Evolutionary conservation across 1,140 invertebrate genomes (phyloP), one percentile per base, ranked within the genome.

Genomic region (Meloidogyne exigua): DNA sequence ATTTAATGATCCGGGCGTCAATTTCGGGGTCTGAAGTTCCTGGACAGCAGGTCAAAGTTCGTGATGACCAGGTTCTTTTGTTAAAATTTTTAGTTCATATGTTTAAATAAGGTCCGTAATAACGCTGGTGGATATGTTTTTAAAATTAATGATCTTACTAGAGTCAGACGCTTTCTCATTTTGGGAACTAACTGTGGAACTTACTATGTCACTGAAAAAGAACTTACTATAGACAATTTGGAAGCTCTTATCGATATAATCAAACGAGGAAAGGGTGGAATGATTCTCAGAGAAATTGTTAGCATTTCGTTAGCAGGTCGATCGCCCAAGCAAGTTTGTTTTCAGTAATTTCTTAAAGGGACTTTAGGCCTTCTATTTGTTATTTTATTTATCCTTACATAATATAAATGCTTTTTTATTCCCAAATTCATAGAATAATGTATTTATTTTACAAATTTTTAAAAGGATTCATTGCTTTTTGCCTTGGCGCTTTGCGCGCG

Each of bases 401-500:
- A n/a, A n/a, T n/a, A n/a, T n/a, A n/a, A n/a, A n/a, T n/a, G n/a
- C n/a, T n/a, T n/a, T n/a, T n/a, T n/a, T n/a, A n/a, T n/a, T n/a
- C n/a, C n/a, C n/a, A n/a, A n/a, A n/a, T n/a, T n/a, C n/a, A n/a
- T n/a, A n/a, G n/a, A n/a, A n/a, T n/a, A n/a, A 0, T 26, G 23
- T 66, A 2, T 23, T 65, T 11, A 42, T 71, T n/a, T 71, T 71
- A 0, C 44, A 49, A 28, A 88, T n/a, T n/a, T n/a, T 7, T 57
- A 4, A 9, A 7, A 57, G 77, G 80, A 85, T 21, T 72, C 84
- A 7, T 80, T 84, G 1, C 23, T 89, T 12, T 87, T 85, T 75
- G 88, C 86, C 3, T 72, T 89, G 26, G 88, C 88, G 10, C 66
- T 88, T 0, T 89, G 88, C 74, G 82, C 83, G 1, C 81, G 87